Base-by-base conservation (phyloP, 1,140 invertebrate genomes). In the Luehdorfia chinensis region DNA sequence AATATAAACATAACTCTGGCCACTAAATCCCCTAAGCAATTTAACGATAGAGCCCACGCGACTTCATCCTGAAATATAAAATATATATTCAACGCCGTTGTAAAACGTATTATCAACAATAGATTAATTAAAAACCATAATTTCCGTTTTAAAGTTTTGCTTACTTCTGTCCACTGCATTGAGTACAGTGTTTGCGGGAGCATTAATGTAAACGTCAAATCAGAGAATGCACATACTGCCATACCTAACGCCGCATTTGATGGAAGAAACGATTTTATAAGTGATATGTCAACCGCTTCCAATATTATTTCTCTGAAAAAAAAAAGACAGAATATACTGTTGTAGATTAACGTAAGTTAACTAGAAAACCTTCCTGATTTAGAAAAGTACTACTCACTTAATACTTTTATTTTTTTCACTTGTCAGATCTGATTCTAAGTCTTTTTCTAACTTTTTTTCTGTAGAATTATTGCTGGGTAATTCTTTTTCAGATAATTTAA, bases 241-340 rank as follows among this genome's bases (percentile, higher is more conserved):
- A 88, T 61, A 13, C 90, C 90, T 9, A 88, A 48, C 11, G 84
- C 74, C 3, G 89, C 88, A 48, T 90, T 90, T 0, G 90, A 79
- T 27, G 88, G 85, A 2, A 87, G 62, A 18, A 77, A 66, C 50
- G 88, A 66, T 68, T 87, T 86, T 1, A 88, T 50, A 5, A 90
- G 63, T 16, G 87, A 76, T 16, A 88, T 47, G 46, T 89, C 88
- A 6, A 89, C 72, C 7, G 87, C 84, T 21, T 83, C 57, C 0
- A 80, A 77, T 8, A 89, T 49, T 12, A 59, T 39, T 47, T 62
- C 61, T 19, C 63, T 73, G 52, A 47, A 69, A 66, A 9, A 33
- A 32, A 19, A 41, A 23, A 16, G 19, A 36, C 0, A 36, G 1
- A n/a, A 11, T 8, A 34, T 15, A 34, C 6, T 15, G 5, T 13